A percentile compares a stretch with the other conserved stretches of the same genome.
Conservation (phyloP, 2,888 invertebrate genomes). For the Polietes domitor region DNA sequence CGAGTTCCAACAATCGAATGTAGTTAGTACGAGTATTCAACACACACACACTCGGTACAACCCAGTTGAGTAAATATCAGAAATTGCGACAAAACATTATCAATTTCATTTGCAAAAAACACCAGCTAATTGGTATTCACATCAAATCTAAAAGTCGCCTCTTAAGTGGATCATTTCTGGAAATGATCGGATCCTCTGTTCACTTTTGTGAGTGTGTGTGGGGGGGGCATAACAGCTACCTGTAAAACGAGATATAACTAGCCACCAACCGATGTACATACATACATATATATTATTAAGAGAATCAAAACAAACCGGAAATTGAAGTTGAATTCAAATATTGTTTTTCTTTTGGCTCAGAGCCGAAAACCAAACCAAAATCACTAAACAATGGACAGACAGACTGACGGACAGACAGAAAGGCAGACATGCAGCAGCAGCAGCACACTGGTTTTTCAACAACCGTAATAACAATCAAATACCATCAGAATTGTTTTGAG, state of each 20-base stretch:
- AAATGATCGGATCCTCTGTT: not conserved
- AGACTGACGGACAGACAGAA: too few species aligned
- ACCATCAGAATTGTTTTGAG: not conserved
- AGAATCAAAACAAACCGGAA: slow-evolving; percentile 26
- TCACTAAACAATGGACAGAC: not conserved
- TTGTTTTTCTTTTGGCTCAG: not conserved
- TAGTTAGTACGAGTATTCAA: too few species aligned
- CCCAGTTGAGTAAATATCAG: too few species aligned
- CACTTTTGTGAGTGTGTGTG: not conserved
- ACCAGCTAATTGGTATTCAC: not conserved
- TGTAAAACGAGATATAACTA: not conserved
- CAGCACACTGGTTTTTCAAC: not conserved
- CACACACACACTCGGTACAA: too few species aligned
- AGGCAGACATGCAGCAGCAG: not conserved
- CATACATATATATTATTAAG: not conserved
- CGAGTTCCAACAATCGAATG: too few species aligned
- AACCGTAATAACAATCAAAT: not conserved
- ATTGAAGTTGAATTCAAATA: slow-evolving; percentile 18
- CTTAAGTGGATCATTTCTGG: not conserved
- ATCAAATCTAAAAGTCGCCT: not conserved
- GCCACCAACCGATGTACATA: too few species aligned
- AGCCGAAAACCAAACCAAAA: not conserved
- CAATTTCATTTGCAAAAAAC: not conserved
- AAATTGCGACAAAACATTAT: too few species aligned
- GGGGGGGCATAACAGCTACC: not conserved